phyloP scores from a whole-genome alignment of 64 coral and sea anemone species.

The Pachyseris speciosa region DNA sequence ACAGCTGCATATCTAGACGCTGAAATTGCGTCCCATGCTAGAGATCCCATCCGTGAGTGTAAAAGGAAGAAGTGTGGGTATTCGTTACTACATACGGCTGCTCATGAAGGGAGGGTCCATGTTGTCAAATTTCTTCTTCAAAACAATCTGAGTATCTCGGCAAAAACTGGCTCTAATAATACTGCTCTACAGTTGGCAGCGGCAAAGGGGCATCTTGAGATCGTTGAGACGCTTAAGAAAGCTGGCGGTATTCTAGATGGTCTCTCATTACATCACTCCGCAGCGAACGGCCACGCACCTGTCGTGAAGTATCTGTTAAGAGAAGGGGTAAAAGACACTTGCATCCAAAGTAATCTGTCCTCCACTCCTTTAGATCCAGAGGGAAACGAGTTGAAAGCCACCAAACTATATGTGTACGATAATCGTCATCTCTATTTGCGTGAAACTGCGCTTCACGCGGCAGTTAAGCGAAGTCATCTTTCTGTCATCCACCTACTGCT shows the following conservation, averaged over 20 bases:
- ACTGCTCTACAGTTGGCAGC: constrained; percentile 70
- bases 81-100: constrained; percentile 70
- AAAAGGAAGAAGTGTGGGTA: constrained; percentile 60
- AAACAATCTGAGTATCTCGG: neutral
- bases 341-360: neutral
- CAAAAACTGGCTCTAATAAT: neutral
- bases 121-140: constrained; percentile 66
- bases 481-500: constrained; percentile 23
- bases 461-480: neutral
- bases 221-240: neutral
- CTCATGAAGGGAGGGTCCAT: constrained; percentile 55
- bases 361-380: neutral
- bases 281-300: neutral
- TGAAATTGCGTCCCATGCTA: neutral
- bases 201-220: neutral
- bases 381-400: neutral
- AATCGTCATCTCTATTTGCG: constrained; percentile 12
- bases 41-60: constrained; percentile 42
- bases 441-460: constrained; percentile 58
- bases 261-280: constrained; percentile 43
- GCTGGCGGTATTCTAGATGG: constrained; percentile 10
- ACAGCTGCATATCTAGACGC: constrained; percentile 6
- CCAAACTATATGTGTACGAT: neutral
- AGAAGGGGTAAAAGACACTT: constrained; percentile 23
- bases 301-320: constrained; percentile 40